These are phyloP conservation scores for Paelopatides confundens DNA, from an alignment of 53 echinoderm and acorn worm genomes.

Conservation along the genomic window DNA sequence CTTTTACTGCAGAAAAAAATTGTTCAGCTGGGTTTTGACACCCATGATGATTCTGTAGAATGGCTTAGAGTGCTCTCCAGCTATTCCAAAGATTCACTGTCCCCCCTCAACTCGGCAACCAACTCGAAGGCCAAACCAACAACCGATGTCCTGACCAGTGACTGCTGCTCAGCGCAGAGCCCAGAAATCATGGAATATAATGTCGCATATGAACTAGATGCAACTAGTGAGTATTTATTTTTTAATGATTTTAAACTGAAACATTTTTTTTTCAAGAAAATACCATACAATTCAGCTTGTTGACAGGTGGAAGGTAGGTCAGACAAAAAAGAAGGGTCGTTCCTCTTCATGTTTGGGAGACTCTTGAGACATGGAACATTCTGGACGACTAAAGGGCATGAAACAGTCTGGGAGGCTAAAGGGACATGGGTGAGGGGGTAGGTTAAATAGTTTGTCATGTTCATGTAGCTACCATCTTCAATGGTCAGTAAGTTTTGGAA, in stretches of 20 bases:
- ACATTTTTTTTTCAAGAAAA: too few species aligned
- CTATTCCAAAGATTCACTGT: constrained; percentile 28
- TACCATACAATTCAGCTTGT: too few species aligned
- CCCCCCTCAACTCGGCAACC: not conserved
- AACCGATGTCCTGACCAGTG: not conserved
- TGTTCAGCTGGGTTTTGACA: constrained; percentile 10
- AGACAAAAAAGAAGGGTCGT: too few species aligned
- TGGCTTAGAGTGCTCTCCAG: constrained; percentile 11
- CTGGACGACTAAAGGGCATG: too few species aligned
- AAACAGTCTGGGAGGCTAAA: too few species aligned
- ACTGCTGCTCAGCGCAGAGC: not conserved
- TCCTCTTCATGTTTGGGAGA: too few species aligned
- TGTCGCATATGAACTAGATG: constrained; percentile 25
- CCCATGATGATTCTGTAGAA: not conserved
- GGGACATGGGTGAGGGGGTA: too few species aligned
- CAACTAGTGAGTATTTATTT: constrained; percentile 11
- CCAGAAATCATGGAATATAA: constrained; percentile 27
- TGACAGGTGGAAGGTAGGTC: too few species aligned
- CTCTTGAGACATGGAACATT: too few species aligned
- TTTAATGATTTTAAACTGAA: not conserved
- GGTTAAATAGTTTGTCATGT: too few species aligned
- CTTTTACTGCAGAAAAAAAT: constrained; percentile 16
- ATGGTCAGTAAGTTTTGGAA: too few species aligned
- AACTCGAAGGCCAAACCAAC: not conserved
- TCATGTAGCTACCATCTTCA: too few species aligned